phyloP scores from a whole-genome alignment of 37 sponge, comb jelly and placozoan species.

The Aplysina aerophoba region DNA sequence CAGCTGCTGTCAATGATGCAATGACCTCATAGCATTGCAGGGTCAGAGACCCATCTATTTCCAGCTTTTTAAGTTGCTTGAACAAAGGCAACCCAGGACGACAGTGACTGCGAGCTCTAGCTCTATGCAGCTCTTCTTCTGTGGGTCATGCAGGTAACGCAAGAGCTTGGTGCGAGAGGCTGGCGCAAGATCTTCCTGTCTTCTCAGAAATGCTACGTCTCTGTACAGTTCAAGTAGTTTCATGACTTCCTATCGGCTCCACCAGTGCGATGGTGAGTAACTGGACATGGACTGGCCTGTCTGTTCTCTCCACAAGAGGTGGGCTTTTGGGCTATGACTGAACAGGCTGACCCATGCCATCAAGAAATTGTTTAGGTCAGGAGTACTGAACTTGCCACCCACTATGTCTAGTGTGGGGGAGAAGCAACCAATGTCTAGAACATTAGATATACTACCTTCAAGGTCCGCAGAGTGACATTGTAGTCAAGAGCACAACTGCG shows the following conservation, averaged over 20 bases:
- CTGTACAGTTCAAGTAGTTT: background rate
- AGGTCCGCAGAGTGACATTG: slow-evolving; percentile 18
- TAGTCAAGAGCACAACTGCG: slow-evolving; percentile 31
- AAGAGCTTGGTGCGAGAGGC: slow-evolving; percentile 16
- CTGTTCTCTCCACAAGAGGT: no score
- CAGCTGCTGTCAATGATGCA: slow-evolving; percentile 14
- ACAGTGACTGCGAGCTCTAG: slow-evolving; percentile 37
- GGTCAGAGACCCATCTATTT: slow-evolving; percentile 51
- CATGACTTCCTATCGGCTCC: no score
- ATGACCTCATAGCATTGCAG: slow-evolving; percentile 45
- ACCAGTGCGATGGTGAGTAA: no score
- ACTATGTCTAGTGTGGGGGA: slow-evolving; percentile 32
- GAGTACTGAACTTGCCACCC: no score
- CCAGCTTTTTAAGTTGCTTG: slow-evolving; percentile 47
- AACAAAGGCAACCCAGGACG: slow-evolving; percentile 40
- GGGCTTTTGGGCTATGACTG: no score
- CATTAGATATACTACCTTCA: slow-evolving; percentile 15
- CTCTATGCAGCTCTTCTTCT: slow-evolving; percentile 5
- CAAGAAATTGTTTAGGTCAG: no score
- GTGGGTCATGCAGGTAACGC: slow-evolving; percentile 21
- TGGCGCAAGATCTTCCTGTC: slow-evolving; percentile 14
- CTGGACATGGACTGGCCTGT: no score
- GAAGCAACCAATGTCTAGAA: slow-evolving; percentile 29
- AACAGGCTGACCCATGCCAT: no score
- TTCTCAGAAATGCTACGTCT: slow-evolving; percentile 10